Conservation (phyloP, 1,140 invertebrate species). For the Kradibia gibbosae region DNA sequence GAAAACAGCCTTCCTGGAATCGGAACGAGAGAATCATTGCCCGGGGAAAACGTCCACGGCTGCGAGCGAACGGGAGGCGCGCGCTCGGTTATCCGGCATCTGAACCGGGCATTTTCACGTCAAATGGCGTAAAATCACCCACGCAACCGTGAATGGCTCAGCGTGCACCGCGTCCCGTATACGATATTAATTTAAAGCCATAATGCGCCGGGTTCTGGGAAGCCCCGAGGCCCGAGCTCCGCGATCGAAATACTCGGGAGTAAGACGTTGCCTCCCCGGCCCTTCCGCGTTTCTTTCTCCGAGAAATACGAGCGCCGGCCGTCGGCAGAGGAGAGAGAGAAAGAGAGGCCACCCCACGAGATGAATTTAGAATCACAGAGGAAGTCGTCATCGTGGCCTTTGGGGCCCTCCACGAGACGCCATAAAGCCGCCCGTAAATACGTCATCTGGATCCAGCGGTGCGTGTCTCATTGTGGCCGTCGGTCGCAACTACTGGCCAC, state of each 20-base stretch:
- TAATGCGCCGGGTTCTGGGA: conserved; percentile 10
- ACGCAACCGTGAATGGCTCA: conserved; percentile 25
- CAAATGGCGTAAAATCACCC: conserved; percentile 25
- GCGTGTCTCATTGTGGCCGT: conserved; percentile 26
- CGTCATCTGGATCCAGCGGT: conserved; percentile 17
- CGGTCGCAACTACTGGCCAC: neutral
- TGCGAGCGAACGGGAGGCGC: too few relatives aligned
- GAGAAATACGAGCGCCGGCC: conserved; percentile 17
- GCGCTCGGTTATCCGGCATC: too few relatives aligned
- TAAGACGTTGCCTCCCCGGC: conserved; percentile 25
- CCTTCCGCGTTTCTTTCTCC: conserved; percentile 25
- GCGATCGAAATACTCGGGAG: conserved; percentile 24
- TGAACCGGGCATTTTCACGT: neutral
- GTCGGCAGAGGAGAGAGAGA: neutral
- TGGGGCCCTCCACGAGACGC: neutral
- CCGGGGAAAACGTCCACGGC: too few relatives aligned
- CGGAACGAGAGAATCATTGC: too few relatives aligned
- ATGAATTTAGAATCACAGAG: conserved; percentile 9
- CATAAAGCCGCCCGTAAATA: conserved; percentile 2
- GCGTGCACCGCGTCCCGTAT: conserved; percentile 8
- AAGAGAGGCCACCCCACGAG: conserved; percentile 5
- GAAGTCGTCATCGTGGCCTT: conserved; percentile 43
- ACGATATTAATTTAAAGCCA: conserved; percentile 28
- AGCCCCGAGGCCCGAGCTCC: neutral
- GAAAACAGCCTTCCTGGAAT: too few relatives aligned